Evolutionary conservation across 2,113 vertebrate species (phyloP).

Genomic region (Charina bottae): DNA sequence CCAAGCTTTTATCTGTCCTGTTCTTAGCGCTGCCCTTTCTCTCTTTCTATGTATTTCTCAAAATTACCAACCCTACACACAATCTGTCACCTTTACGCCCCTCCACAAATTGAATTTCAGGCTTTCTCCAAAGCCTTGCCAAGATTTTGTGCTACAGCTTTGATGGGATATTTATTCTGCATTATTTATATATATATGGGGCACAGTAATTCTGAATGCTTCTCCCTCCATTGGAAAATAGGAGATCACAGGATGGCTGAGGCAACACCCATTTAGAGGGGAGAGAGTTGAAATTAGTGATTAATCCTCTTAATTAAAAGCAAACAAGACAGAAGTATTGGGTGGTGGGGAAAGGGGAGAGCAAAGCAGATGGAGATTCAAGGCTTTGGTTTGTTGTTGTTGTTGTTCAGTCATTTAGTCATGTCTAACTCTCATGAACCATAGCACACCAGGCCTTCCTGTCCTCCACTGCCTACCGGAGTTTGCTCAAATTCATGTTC

Average conservation of each 20-base stretch:
- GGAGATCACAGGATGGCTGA: accelerated
- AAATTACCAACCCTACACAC: constrained; percentile 47
- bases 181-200: not conserved
- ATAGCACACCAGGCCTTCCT: no score
- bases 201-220: not conserved
- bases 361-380: no score
- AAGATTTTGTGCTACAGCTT: constrained; percentile 8
- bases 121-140: constrained; percentile 38
- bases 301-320: not conserved
- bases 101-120: constrained; percentile 51
- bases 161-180: not conserved
- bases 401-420: no score
- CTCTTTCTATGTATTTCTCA: constrained; percentile 42
- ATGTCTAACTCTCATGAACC: no score
- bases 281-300: not conserved
- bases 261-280: not conserved
- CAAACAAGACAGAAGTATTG: not conserved
- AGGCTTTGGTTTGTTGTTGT: no score
- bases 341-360: not conserved
- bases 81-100: constrained; percentile 51
- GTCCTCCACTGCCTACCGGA: no score
- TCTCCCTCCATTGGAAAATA: not conserved
- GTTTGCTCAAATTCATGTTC: no score
- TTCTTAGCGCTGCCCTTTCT: constrained; percentile 22
- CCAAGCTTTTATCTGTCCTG: constrained; percentile 31